These are phyloP conservation scores for Emydura subglobosa DNA, from an alignment of 2,113 vertebrate genomes.

Conservation along the genomic window DNA sequence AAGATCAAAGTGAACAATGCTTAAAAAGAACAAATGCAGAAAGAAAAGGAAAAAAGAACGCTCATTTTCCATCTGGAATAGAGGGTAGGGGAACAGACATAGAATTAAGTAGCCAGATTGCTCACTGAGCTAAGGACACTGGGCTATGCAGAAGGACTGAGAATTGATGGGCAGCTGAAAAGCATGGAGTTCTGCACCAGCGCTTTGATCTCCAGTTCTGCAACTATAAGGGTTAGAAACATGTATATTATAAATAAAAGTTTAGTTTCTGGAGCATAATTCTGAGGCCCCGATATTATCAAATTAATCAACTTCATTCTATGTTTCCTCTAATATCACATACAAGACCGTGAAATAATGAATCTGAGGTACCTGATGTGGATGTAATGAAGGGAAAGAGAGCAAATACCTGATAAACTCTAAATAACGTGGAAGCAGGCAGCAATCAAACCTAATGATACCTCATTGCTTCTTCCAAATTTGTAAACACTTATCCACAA, in stretches of 20 bases:
- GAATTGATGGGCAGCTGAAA: neutral
- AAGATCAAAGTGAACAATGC: neutral
- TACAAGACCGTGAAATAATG: neutral
- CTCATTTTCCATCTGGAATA: neutral
- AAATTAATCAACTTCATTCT: neutral
- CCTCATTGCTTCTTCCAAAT: neutral
- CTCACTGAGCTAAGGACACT: neutral
- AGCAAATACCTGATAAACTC: neutral
- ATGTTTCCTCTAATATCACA: neutral
- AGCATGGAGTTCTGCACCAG: neutral
- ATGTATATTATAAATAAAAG: neutral
- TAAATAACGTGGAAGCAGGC: neutral
- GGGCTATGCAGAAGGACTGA: neutral
- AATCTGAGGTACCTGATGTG: neutral
- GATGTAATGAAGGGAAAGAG: neutral
- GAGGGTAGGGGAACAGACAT: neutral
- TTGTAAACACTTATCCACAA: neutral
- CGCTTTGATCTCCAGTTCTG: neutral
- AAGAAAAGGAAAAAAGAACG: constrained; percentile 53
- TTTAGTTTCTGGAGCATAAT: neutral
- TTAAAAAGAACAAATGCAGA: neutral
- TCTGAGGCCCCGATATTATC: neutral
- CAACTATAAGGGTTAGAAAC: neutral
- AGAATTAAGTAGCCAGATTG: constrained; percentile 9
- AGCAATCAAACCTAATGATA: neutral